Evolutionary conservation across 1,140 invertebrate species (phyloP).

Genomic region (Trichonephila clavipes): DNA sequence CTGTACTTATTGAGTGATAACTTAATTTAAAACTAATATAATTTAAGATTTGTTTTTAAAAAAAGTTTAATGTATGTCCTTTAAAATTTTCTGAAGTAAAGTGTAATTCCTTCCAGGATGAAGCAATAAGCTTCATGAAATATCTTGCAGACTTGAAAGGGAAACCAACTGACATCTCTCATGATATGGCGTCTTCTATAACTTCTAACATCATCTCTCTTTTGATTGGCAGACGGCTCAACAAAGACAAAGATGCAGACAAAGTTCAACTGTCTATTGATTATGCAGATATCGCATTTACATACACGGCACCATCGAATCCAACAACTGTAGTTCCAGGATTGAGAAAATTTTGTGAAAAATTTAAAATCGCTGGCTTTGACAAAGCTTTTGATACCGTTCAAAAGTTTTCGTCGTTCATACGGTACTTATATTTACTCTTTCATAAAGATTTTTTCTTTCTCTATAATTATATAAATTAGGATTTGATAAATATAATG

Average conservation of each 20-base stretch:
- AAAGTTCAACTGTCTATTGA: conserved; percentile 29
- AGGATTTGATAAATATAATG: no score
- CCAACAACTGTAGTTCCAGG: neutral
- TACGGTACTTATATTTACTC: neutral
- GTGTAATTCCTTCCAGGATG: conserved; percentile 55
- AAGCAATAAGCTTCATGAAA: neutral
- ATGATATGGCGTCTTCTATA: conserved; percentile 51
- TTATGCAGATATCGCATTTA: conserved; percentile 9
- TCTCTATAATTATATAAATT: no score
- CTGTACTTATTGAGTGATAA: no score
- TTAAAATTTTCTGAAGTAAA: conserved; percentile 38
- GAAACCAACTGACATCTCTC: conserved; percentile 43
- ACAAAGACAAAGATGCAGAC: conserved; percentile 24
- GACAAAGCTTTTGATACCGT: conserved; percentile 13
- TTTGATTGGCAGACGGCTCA: conserved; percentile 60
- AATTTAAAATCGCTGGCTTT: conserved; percentile 25
- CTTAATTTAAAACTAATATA: neutral
- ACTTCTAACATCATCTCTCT: conserved; percentile 72
- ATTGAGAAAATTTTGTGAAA: neutral
- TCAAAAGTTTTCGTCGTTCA: neutral
- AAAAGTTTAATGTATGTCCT: conserved; percentile 22
- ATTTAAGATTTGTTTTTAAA: neutral
- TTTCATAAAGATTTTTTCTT: no score
- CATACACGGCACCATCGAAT: neutral
- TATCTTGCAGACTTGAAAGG: neutral